These are phyloP conservation scores for Epirrhoe tristata DNA, from an alignment of 2,888 invertebrate genomes.

Conservation along the genomic window DNA sequence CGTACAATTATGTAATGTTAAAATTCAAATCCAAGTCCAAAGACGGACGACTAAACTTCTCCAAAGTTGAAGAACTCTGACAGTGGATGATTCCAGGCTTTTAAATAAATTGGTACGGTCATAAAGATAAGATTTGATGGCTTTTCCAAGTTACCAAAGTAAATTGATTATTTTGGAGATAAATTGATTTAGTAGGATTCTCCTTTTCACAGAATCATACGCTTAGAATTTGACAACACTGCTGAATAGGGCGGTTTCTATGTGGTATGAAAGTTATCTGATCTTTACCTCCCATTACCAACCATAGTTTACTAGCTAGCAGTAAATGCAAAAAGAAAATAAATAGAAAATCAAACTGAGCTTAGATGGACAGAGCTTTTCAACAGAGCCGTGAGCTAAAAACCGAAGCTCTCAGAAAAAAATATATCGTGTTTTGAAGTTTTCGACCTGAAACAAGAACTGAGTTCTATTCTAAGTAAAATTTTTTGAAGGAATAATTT, in stretches of 20 bases:
- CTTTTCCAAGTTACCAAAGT: conserved; percentile 33
- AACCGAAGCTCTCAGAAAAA: no score
- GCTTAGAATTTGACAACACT: not conserved
- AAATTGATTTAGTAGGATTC: conserved; percentile 29
- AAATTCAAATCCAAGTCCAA: conserved; percentile 29
- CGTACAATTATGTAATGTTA: conserved; percentile 28
- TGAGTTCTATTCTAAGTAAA: no score
- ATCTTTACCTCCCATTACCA: no score
- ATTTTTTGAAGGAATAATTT: no score
- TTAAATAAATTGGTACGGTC: conserved; percentile 43
- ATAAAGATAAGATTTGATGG: conserved; percentile 37
- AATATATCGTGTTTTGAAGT: no score
- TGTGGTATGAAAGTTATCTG: not conserved
- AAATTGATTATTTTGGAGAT: conserved; percentile 35
- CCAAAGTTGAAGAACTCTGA: conserved; percentile 36
- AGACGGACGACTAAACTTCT: conserved; percentile 24
- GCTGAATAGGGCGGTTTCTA: not conserved
- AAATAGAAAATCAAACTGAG: no score
- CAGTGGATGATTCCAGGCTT: conserved; percentile 42
- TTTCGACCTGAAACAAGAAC: no score
- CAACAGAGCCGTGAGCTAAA: no score
- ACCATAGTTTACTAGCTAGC: no score
- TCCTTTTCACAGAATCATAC: conserved; percentile 8
- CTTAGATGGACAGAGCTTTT: no score
- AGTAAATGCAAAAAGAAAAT: no score